Evolutionary conservation across 2,113 vertebrate species (phyloP).

Genomic region (Australoheros scitulus): DNA sequence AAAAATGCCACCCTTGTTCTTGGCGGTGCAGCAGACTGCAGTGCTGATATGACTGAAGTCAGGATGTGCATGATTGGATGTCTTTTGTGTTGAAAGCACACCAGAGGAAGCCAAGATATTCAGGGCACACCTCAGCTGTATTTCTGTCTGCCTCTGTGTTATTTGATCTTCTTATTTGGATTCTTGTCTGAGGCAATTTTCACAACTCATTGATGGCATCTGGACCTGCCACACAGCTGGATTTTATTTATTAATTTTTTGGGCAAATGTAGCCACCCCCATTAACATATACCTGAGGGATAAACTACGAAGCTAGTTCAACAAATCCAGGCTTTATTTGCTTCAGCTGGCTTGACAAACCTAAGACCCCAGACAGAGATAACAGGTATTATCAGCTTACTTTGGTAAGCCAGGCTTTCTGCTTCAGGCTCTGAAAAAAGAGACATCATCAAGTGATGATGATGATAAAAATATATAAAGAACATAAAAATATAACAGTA

Average conservation of each 20-base stretch:
- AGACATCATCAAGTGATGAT: neutral
- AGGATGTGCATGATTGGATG: neutral
- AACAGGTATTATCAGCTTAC: neutral
- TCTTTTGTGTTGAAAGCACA: too few relatives aligned
- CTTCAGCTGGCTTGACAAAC: neutral
- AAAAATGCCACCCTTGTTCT: neutral
- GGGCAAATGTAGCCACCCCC: too few relatives aligned
- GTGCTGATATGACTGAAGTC: rapidly evolving
- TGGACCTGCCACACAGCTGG: neutral
- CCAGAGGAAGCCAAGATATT: too few relatives aligned
- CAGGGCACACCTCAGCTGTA: too few relatives aligned
- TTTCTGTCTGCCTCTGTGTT: neutral
- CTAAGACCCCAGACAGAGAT: neutral
- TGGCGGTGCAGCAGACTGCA: neutral
- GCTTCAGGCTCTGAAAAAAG: neutral
- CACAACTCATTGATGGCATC: neutral
- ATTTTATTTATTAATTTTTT: too few relatives aligned
- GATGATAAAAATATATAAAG: neutral
- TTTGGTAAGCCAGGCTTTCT: neutral
- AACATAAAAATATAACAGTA: neutral
- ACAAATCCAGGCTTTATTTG: neutral
- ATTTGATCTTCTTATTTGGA: neutral
- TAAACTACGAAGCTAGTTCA: neutral
- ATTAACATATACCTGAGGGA: neutral
- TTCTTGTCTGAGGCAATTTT: neutral